Conservation (phyloP, 2,888 invertebrate species). For the Acleris cristana region DNA sequence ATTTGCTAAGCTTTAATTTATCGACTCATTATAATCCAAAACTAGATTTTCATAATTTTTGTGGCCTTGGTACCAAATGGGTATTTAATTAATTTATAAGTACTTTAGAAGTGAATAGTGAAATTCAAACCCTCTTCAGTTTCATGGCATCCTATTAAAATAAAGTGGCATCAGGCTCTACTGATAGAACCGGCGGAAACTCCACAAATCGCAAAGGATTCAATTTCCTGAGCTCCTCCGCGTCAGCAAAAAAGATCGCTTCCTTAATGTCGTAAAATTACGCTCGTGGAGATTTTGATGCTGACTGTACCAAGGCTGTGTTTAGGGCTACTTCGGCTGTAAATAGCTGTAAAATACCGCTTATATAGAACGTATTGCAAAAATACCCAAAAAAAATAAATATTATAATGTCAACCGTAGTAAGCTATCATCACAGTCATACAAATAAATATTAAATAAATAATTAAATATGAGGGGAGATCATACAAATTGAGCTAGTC, state of each 20-base stretch:
- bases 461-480: no score
- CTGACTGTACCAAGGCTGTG: background rate
- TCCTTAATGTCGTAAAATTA: slow-evolving; percentile 29
- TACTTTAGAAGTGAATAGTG: background rate
- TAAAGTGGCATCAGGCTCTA: slow-evolving; percentile 6
- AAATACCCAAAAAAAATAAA: no score
- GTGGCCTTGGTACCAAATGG: no score
- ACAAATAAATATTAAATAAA: no score
- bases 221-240: slow-evolving; percentile 18
- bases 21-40: no score
- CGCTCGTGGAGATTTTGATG: slow-evolving; percentile 24
- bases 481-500: no score
- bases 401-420: no score
- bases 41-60: no score
- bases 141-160: slow-evolving; percentile 16
- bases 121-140: background rate
- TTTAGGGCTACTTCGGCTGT: background rate
- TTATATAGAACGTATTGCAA: no score
- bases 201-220: slow-evolving; percentile 22
- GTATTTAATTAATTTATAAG: background rate
- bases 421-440: no score
- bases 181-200: slow-evolving; percentile 21
- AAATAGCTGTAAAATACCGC: background rate
- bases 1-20: no score
- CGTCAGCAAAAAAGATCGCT: slow-evolving; percentile 30